These are phyloP conservation scores for Astyanax mexicanus DNA, from an alignment of 2,797 vertebrate species.

Conservation along the genomic window DNA sequence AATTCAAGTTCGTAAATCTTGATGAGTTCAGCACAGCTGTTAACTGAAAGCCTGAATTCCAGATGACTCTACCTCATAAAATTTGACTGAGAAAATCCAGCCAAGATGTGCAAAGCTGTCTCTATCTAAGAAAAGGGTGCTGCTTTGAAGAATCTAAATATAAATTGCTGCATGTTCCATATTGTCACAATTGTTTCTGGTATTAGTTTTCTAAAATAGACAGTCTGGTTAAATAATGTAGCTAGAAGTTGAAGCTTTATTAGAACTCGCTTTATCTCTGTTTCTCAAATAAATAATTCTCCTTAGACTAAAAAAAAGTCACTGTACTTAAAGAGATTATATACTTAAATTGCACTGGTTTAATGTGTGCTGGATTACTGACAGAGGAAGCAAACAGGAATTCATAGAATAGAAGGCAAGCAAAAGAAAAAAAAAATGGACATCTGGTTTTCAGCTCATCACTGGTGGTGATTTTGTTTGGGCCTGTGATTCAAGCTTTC, in stretches of 20 bases:
- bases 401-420: neutral
- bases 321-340: neutral
- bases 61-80: too few relatives aligned
- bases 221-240: neutral
- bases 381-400: neutral
- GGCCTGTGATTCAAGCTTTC: neutral
- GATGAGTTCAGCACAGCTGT: too few relatives aligned
- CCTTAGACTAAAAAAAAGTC: neutral
- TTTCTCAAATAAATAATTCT: neutral
- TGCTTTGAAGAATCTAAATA: too few relatives aligned
- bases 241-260: neutral
- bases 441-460: neutral
- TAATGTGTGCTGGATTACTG: neutral
- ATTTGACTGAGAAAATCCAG: too few relatives aligned
- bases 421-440: conserved; percentile 13
- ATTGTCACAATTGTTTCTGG: neutral
- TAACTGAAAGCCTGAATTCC: too few relatives aligned
- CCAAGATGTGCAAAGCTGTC: too few relatives aligned
- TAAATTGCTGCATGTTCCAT: too few relatives aligned
- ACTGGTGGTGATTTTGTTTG: neutral
- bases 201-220: neutral
- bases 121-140: too few relatives aligned
- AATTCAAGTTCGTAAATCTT: too few relatives aligned
- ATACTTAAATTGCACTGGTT: neutral
- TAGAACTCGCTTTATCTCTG: neutral